Base-by-base conservation (phyloP, 2,113 vertebrate species). In the Indicator indicator region DNA sequence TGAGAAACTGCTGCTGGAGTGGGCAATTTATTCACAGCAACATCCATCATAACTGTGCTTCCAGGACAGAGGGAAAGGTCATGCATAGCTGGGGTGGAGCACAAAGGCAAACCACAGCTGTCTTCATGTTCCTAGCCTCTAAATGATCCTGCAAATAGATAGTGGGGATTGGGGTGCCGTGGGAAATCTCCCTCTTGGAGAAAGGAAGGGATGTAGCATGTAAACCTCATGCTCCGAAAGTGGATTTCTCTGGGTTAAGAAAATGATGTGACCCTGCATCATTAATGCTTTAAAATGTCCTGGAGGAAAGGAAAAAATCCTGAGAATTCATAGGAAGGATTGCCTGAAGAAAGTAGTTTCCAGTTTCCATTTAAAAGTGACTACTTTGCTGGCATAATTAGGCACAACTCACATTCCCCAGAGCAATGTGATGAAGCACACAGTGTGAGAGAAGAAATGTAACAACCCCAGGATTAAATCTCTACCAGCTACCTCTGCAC, bases 351-450 rank as follows among this genome's bases (percentile, higher is more conserved):
- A 94, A 95, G 38, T 11, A 82, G 50, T 62, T 94, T 86, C 76
- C 80, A 87, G 55, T 79, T 85, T 89, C 78, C 64, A 64, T 77
- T 87, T 94, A 87, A 63, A 10, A 93, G 76, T 58, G 83, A 33
- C 69, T 75, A 63, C 67, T 62, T 75, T 92, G 86, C 89, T 84
- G 71, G 86, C 40, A 65, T 97, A 95, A 97, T 95, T 92, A 87
- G 84, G 74, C 60, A 84, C 38, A 80, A 69, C 60, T 91, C 87
- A 94, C 62, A 83, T 83, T 95, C 96, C 80, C 82, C 56, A 74
- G 85, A 86, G 91, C 88, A 85, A 79, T 60, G 60, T 59, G 71
- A 89, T 80, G 75, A 94, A 94, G 77, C 75, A 77, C 12, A 6
- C 64, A 89, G 26, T 50, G 56, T 67, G 76, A 91, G 83, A 38